Conservation (phyloP, 64 coral and sea anemone species). For the Pocillopora verrucosa region DNA sequence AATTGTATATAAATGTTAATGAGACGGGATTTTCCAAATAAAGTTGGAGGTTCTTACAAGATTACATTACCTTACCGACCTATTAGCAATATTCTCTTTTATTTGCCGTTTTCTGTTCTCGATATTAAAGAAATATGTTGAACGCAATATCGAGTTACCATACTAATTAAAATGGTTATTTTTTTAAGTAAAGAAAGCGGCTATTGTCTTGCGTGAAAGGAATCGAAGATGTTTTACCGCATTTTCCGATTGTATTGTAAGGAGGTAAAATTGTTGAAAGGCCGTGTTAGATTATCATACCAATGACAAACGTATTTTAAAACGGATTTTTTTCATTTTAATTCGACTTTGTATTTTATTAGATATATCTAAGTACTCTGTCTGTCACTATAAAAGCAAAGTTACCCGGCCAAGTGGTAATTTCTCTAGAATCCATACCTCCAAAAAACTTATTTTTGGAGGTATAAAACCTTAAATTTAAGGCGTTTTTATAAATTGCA, state of each 20-base stretch:
- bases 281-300: neutral
- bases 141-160: neutral
- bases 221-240: neutral
- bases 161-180: constrained; percentile 8
- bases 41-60: neutral
- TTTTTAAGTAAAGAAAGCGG: neutral
- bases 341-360: neutral
- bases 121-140: neutral
- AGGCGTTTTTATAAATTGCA: no score
- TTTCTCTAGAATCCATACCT: neutral
- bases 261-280: neutral
- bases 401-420: neutral
- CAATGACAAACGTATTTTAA: neutral
- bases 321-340: neutral
- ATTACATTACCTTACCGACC: neutral
- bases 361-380: neutral
- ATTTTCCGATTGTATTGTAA: neutral
- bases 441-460: no score
- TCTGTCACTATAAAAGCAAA: neutral
- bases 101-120: neutral
- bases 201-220: neutral
- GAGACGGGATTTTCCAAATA: neutral
- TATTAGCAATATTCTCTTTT: neutral
- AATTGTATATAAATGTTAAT: no score
- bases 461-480: no score